A percentile compares a stretch with the other conserved stretches of the same genome.
Conservation (phyloP, 2,113 vertebrate genomes). For the Aegotheles bennettii region DNA sequence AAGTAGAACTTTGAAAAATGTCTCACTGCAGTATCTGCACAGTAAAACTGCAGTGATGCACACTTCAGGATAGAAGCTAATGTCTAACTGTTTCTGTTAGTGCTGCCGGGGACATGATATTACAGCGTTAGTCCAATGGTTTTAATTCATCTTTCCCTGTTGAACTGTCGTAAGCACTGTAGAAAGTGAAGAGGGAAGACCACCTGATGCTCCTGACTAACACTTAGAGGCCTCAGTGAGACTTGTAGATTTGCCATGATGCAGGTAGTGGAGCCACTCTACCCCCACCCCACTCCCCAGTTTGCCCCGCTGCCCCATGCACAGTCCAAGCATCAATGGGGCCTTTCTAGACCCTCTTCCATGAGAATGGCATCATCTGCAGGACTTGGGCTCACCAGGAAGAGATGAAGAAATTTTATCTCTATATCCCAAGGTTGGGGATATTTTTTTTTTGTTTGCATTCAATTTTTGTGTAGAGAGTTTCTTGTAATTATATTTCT, state of each 20-base stretch:
- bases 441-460: neutral
- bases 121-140: neutral
- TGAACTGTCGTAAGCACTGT: neutral
- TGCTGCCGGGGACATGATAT: neutral
- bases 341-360: neutral
- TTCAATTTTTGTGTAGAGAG: neutral
- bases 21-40: neutral
- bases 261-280: neutral
- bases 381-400: neutral
- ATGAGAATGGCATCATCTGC: neutral
- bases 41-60: neutral
- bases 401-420: neutral
- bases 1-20: neutral
- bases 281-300: neutral
- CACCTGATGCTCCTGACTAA: neutral
- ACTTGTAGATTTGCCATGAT: neutral
- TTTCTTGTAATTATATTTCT: neutral
- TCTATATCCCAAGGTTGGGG: neutral
- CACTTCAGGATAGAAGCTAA: neutral
- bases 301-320: neutral
- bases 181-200: neutral
- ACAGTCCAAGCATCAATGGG: fast-evolving
- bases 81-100: neutral
- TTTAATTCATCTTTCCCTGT: neutral
- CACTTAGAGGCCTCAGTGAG: neutral